Evolutionary conservation across 2,888 invertebrate genomes (phyloP), one percentile per base, ranked within the genome.

Genomic region (Harpagoxenus sublaevis): DNA sequence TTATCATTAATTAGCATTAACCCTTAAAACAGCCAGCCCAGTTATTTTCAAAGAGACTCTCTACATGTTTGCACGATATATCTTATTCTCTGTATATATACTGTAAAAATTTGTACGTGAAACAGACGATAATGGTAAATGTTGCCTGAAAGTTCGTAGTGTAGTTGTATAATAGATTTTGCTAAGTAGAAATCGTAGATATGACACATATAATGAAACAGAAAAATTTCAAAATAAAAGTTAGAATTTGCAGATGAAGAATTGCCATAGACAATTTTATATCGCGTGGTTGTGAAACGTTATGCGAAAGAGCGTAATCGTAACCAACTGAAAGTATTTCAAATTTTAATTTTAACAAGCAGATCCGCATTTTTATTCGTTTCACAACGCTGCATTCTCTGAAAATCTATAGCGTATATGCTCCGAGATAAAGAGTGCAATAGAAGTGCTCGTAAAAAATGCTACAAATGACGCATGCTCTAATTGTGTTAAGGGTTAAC

Each of bases 401-500:
- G 75, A 39, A 71, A 86, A 84, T 60, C 74, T 75, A 88, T 15
- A 42, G 75, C 57, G 83, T 74, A 79, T 88, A 86, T 86, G 83
- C 79, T 35, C 18, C 86, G 84, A 89, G 75, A 87, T 83, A 85
- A 87, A 89, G 84, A 88, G 93, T 93, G 93, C 92, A 90, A 79
- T 90, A 90, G 53, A 90, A 89, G 92, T 92, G 91, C 91, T 92
- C 70, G 73, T 89, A 86, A 91, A 53, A 87, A 89, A 90, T 88
- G 71, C 88, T 90, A 89, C 92, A 92, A 92, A 91, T 89, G 89
- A 92, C 88, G 88, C 94, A 94, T 94, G 94, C 94, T 93, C 90
- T 90, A 91, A 93, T 91, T 92, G 92, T 92, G 90, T 93, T 91
- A 91, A 92, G 92, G 91, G 92, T 92, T 92, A 92, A 93, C 92